Percentiles rank a stretch among this genome's conserved stretches.
Conservation (phyloP, 2,113 vertebrate genomes). For the Montifringilla adamsi region DNA sequence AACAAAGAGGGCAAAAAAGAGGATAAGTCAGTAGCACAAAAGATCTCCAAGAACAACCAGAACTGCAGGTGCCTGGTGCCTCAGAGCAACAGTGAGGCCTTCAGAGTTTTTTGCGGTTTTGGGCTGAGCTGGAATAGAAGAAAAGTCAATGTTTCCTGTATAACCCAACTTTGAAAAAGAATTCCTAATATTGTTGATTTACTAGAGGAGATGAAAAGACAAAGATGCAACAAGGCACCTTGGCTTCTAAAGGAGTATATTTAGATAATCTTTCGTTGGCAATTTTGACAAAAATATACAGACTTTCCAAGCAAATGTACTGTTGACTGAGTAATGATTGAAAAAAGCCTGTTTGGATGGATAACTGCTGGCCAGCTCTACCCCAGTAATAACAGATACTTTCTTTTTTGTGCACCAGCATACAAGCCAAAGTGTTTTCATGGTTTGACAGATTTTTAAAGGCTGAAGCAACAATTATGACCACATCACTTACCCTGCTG, state of each 20-base stretch:
- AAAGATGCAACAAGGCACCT: neutral
- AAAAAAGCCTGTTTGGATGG: neutral
- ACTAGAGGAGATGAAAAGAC: neutral
- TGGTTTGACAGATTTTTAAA: neutral
- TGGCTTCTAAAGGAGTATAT: neutral
- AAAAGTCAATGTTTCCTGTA: neutral
- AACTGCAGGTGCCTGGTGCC: neutral
- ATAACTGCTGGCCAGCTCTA: conserved; percentile 8
- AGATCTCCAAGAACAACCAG: neutral
- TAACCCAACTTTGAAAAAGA: neutral
- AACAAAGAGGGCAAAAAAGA: neutral
- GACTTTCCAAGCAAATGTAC: neutral
- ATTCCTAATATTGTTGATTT: neutral
- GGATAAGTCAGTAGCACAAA: neutral
- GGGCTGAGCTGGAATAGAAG: neutral
- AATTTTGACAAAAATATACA: conserved; percentile 8
- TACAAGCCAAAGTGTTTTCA: neutral
- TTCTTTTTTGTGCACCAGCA: neutral
- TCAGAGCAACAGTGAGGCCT: neutral
- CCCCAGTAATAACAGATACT: neutral
- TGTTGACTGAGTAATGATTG: conserved; percentile 18
- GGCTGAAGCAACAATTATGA: conserved; percentile 3
- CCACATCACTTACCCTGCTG: neutral
- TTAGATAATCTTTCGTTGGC: neutral
- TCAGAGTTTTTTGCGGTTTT: neutral